A percentile compares a stretch with the other conserved stretches of the same genome.
These are phyloP conservation scores for Cettia cetti DNA, from an alignment of 2,113 vertebrate genomes.

Conservation along the genomic window DNA sequence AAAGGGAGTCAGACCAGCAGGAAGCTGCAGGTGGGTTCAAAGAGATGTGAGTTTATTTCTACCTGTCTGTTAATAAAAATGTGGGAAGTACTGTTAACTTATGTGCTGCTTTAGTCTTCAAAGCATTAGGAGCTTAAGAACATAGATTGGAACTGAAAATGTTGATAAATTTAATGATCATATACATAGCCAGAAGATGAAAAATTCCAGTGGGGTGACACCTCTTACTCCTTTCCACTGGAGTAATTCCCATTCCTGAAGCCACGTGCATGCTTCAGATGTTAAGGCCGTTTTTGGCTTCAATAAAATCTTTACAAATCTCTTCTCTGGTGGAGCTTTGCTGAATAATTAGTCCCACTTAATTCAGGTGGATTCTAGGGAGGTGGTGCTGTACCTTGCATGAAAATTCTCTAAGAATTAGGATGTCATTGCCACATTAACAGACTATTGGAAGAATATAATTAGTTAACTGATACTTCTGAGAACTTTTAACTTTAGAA, in stretches of 20 bases:
- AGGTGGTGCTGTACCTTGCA: background rate
- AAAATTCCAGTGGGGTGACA: background rate
- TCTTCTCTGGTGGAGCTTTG: background rate
- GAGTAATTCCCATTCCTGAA: background rate
- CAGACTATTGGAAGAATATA: background rate
- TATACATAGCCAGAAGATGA: background rate
- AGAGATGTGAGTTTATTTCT: background rate
- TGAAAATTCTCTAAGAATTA: background rate
- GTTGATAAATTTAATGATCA: accelerated
- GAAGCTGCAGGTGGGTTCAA: slow-evolving; percentile 80
- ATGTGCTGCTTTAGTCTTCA: background rate
- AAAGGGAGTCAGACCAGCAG: slow-evolving; percentile 54
- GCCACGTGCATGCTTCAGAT: background rate
- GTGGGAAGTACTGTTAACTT: background rate
- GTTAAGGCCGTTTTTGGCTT: background rate
- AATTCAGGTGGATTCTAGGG: background rate
- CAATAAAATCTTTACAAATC: background rate
- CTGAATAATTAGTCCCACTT: background rate
- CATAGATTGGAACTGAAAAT: background rate
- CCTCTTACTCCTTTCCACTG: background rate
- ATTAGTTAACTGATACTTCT: background rate
- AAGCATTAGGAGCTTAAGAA: background rate
- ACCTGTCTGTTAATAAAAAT: background rate
- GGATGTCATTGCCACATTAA: background rate
- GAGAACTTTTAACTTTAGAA: background rate